Evolutionary conservation across 2,797 vertebrate species (phyloP).

Genomic region (Semotilus atromaculatus): DNA sequence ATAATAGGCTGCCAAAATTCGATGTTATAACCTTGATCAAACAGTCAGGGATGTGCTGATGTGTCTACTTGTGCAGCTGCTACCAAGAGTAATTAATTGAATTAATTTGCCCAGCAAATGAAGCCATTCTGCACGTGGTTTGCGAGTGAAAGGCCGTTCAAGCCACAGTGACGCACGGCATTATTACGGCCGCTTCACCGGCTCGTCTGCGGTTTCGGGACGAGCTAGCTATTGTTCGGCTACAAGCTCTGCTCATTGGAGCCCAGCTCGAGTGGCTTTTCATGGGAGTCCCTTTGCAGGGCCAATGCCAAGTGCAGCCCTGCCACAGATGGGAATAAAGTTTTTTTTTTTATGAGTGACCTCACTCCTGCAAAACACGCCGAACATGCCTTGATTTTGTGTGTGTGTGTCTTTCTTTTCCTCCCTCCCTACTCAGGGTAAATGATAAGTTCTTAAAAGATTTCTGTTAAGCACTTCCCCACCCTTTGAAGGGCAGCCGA

Average conservation of each 20-base stretch:
- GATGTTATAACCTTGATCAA: constrained; percentile 43
- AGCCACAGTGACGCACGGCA: background rate
- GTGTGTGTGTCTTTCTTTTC: background rate
- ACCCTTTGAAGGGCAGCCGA: constrained; percentile 42
- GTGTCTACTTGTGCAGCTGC: constrained; percentile 41
- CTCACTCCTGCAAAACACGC: constrained; percentile 46
- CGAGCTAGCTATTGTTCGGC: constrained; percentile 27
- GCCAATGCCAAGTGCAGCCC: constrained; percentile 21
- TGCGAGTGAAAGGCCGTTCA: constrained; percentile 10
- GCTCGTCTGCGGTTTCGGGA: constrained; percentile 26
- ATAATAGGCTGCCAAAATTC: constrained; percentile 49
- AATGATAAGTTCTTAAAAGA: constrained; percentile 37
- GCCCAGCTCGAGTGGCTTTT: constrained; percentile 41
- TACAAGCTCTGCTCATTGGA: constrained; percentile 20
- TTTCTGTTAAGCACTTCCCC: constrained; percentile 42
- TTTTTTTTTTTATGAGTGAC: constrained; percentile 39
- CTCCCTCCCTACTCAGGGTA: constrained; percentile 14
- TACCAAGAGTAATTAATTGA: constrained; percentile 50
- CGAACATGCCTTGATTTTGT: constrained; percentile 42
- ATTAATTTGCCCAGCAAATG: constrained; percentile 52
- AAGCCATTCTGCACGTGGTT: constrained; percentile 37
- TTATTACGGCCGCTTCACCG: constrained; percentile 11
- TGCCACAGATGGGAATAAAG: constrained; percentile 46
- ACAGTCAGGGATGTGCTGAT: constrained; percentile 52
- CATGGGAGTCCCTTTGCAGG: constrained; percentile 12